phyloP scores from a whole-genome alignment of 2,888 invertebrate genomes.

The Coelinius sp. region DNA sequence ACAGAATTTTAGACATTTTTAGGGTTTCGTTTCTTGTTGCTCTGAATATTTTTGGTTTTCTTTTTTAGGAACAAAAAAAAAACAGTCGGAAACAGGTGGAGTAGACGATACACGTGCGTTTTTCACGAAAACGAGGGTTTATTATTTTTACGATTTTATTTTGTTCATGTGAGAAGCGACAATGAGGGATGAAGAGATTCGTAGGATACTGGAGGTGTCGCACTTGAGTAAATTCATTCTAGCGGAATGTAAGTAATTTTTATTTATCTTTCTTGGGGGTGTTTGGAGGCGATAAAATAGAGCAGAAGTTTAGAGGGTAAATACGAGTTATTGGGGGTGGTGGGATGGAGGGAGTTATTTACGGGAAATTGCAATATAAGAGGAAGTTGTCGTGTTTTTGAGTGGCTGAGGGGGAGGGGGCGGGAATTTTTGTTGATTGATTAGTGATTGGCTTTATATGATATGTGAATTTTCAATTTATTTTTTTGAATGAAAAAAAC shows the following conservation, averaged over 20 bases:
- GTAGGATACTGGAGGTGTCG: background rate
- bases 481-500: too few relatives aligned
- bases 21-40: too few relatives aligned
- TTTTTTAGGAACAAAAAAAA: background rate
- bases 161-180: background rate
- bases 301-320: background rate
- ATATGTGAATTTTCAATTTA: too few relatives aligned
- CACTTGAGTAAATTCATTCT: constrained; percentile 17
- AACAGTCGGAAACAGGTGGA: background rate
- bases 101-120: background rate
- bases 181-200: background rate
- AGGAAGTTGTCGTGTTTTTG: too few relatives aligned
- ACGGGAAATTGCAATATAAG: too few relatives aligned
- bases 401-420: too few relatives aligned
- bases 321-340: too few relatives aligned
- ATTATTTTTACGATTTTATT: background rate
- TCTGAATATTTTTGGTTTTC: too few relatives aligned
- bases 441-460: too few relatives aligned
- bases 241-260: constrained; percentile 23
- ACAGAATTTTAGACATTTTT: too few relatives aligned
- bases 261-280: background rate
- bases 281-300: background rate
- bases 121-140: background rate
- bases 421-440: too few relatives aligned
- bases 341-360: too few relatives aligned